Percentiles rank a stretch among this genome's conserved stretches.
phyloP scores from a whole-genome alignment of 2,113 vertebrate genomes.

The Oncorhynchus kisutch region DNA sequence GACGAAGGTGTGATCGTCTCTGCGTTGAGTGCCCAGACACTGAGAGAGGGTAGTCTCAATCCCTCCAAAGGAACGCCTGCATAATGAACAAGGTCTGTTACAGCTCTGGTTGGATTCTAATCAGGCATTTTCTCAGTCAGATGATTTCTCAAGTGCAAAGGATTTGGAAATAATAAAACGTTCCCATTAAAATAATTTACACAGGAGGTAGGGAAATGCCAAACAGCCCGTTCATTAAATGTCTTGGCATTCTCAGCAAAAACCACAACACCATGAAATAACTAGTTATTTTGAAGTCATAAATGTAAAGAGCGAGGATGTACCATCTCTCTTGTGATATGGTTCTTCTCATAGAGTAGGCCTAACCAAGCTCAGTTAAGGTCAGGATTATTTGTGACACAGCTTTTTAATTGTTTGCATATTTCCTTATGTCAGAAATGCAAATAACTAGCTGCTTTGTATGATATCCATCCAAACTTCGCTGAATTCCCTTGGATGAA shows the following conservation, averaged over 20 bases:
- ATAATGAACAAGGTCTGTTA: background rate
- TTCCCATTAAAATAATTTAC: background rate
- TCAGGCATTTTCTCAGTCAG: background rate
- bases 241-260: background rate
- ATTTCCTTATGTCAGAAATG: no score
- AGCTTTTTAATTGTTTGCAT: no score
- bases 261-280: background rate
- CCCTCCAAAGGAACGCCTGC: background rate
- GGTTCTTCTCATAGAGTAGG: no score
- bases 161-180: background rate
- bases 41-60: background rate
- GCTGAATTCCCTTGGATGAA: no score
- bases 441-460: no score
- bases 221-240: background rate
- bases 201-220: background rate
- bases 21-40: background rate
- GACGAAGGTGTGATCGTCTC: background rate
- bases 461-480: no score
- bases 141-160: background rate
- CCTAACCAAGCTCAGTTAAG: no score
- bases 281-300: background rate
- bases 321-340: background rate
- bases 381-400: no score
- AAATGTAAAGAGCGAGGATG: background rate
- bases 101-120: background rate